These are phyloP conservation scores for Siphamia tubifer DNA, from an alignment of 2,113 vertebrate species.

Conservation along the genomic window DNA sequence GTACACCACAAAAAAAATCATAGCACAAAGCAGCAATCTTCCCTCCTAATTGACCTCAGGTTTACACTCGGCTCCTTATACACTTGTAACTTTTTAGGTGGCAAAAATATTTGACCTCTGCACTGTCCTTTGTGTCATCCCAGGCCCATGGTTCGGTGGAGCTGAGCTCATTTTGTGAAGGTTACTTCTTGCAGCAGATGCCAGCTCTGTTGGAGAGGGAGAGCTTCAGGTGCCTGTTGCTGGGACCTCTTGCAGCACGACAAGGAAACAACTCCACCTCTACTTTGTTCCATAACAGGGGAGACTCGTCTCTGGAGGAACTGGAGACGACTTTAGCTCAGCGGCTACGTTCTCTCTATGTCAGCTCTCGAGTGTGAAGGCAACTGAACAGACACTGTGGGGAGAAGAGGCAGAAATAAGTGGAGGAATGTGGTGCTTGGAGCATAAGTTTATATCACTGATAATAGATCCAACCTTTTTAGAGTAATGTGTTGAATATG, in stretches of 20 bases:
- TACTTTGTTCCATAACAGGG: constrained; percentile 49
- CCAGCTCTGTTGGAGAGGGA: constrained; percentile 87
- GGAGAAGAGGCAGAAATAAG: constrained; percentile 1
- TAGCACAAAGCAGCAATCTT: background rate
- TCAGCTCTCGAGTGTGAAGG: constrained; percentile 89
- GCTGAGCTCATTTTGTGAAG: constrained; percentile 89
- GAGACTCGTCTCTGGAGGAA: constrained; percentile 86
- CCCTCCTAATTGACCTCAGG: background rate
- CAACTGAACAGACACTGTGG: background rate
- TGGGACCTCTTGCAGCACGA: constrained; percentile 79
- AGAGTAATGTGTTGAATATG: background rate
- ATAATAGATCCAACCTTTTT: constrained; percentile 10
- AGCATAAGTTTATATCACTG: background rate
- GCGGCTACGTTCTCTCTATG: constrained; percentile 86
- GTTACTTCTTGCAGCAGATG: constrained; percentile 96
- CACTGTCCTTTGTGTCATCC: background rate
- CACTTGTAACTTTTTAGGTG: background rate
- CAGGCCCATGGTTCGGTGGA: constrained; percentile 88
- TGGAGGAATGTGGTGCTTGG: background rate
- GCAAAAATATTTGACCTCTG: background rate
- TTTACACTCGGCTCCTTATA: background rate
- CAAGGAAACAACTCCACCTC: constrained; percentile 57
- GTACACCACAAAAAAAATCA: background rate
- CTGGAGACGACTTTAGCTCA: constrained; percentile 85
- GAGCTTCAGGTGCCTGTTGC: constrained; percentile 86